A percentile compares a stretch with the other conserved stretches of the same genome.
phyloP scores from a whole-genome alignment of 2,888 invertebrate genomes.

The Scrobipalpa costella region DNA sequence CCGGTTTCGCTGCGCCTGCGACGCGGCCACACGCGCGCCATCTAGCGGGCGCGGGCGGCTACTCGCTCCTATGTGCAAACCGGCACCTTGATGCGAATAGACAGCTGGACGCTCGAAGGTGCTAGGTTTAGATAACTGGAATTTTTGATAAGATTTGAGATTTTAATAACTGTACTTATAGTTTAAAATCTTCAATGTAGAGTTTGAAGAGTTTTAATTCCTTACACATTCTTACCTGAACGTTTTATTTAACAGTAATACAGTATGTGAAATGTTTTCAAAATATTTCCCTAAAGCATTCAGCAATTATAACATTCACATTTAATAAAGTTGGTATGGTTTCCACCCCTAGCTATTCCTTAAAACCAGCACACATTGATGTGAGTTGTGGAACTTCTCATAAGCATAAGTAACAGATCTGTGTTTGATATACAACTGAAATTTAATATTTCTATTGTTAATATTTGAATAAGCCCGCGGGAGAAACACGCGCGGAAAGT shows the following conservation, averaged over 20 bases:
- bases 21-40: conserved; percentile 79
- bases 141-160: no score
- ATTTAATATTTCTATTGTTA: conserved; percentile 58
- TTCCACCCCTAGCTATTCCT: neutral
- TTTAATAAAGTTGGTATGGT: neutral
- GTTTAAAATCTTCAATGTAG: no score
- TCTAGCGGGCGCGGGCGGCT: conserved; percentile 56
- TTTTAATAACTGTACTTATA: no score
- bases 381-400: conserved; percentile 13
- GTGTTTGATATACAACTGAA: conserved; percentile 37
- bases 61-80: conserved; percentile 52
- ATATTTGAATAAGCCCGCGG: conserved; percentile 54
- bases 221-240: no score
- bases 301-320: neutral
- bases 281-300: neutral
- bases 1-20: conserved; percentile 78
- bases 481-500: conserved; percentile 53
- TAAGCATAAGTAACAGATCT: conserved; percentile 19
- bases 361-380: neutral
- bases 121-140: neutral
- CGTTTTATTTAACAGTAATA: no score
- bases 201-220: no score
- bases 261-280: no score
- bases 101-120: conserved; percentile 21
- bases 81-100: conserved; percentile 26